phyloP scores from a whole-genome alignment of 2,888 invertebrate species.

The Pachydiplax longipennis region DNA sequence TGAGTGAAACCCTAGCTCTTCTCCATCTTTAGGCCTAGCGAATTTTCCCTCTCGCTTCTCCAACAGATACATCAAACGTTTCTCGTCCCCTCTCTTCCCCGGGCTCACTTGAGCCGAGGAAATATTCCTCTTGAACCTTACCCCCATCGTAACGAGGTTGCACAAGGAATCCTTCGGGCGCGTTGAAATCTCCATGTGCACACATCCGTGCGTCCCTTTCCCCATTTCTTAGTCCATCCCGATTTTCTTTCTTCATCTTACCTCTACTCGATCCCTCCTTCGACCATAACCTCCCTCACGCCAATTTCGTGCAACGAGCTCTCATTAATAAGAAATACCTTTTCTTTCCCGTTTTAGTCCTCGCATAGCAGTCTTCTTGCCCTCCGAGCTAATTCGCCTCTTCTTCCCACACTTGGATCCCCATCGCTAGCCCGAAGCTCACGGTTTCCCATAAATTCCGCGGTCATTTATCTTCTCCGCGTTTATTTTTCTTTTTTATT shows the following conservation, averaged over 20 bases:
- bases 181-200: neutral
- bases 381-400: neutral
- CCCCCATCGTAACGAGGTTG: neutral
- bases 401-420: neutral
- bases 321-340: neutral
- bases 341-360: neutral
- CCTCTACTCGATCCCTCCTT: neutral
- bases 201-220: neutral
- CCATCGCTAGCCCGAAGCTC: neutral
- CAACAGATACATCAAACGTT: slow-evolving; percentile 61
- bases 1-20: slow-evolving; percentile 56
- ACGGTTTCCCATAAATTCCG: neutral
- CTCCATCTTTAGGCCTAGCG: slow-evolving; percentile 59
- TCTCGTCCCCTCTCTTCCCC: slow-evolving; percentile 57
- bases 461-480: neutral
- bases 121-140: neutral
- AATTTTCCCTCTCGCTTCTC: slow-evolving; percentile 55
- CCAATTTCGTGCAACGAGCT: neutral
- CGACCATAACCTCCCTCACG: neutral
- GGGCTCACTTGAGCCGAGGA: slow-evolving; percentile 43
- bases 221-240: too few species aligned
- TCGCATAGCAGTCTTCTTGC: neutral
- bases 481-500: neutral
- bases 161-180: neutral
- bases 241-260: too few species aligned